phyloP scores from a whole-genome alignment of 2,113 vertebrate genomes.

The Aix galericulata region DNA sequence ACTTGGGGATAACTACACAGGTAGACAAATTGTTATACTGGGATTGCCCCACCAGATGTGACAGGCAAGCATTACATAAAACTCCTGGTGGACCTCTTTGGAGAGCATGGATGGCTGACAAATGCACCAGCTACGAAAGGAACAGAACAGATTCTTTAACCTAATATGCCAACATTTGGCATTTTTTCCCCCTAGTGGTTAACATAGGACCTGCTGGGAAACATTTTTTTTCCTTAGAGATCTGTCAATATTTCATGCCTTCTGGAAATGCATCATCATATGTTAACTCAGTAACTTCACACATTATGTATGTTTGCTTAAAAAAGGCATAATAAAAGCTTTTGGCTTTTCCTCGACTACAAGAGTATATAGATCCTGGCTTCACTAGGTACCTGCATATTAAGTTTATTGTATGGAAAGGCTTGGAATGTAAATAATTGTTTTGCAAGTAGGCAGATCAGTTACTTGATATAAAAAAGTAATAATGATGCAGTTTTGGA shows the following conservation, averaged over 20 bases:
- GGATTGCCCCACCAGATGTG: neutral
- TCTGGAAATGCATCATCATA: constrained; percentile 14
- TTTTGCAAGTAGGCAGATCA: neutral
- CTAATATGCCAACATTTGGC: constrained; percentile 18
- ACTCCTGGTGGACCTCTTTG: neutral
- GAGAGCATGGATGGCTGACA: neutral
- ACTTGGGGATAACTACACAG: neutral
- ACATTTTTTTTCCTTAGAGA: neutral
- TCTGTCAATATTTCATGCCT: neutral
- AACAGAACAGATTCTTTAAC: neutral
- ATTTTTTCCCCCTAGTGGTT: neutral
- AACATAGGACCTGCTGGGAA: neutral
- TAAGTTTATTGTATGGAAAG: neutral
- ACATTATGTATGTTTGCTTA: constrained; percentile 65
- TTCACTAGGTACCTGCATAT: neutral
- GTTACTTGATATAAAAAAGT: neutral
- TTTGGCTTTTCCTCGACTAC: constrained; percentile 21
- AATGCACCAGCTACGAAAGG: neutral
- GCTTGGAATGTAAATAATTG: neutral
- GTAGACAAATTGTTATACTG: neutral
- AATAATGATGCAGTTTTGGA: neutral
- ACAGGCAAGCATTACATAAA: neutral
- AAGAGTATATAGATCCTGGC: neutral
- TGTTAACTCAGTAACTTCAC: constrained; percentile 39
- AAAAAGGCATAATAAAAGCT: constrained; percentile 69